Base-by-base conservation (phyloP, 2,113 vertebrate genomes). In the Brachionichthys hirsutus region DNA sequence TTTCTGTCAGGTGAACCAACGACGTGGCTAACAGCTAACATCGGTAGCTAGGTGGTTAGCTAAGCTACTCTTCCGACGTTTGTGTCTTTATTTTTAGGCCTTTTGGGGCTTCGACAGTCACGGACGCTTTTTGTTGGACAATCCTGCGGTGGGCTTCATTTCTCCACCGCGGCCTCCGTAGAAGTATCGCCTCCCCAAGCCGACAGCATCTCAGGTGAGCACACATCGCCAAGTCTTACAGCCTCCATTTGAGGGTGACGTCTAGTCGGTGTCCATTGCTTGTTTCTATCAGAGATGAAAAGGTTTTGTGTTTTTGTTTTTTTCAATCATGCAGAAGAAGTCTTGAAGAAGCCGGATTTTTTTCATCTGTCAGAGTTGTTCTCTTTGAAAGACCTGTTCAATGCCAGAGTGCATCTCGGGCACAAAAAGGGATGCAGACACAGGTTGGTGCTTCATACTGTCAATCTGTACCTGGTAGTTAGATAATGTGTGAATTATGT, bases 371-470 rank as follows among this genome's bases (percentile, higher is more conserved):
- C 92, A 14, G 97, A 99, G 65, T 90, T 99, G 2, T 92, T 95
- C 73, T 90, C 92, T 0, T 2, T 98, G 2, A 92, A 92, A 57
- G 93, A 94, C 13, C 89, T 98, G 16, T 98, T 98, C 9, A 78
- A 97, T 0, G 94, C 97, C 42, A 91, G 94, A 0, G 95, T 98
- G 19, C 97, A 99, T 73, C 90, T 98, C 18, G 97, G 97, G 1
- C 97, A 99, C 75, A 99, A 98, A 46, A 94, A 91, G 1, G 93
- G 92, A 2, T 97, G 95, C 71, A 92, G 97, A 6, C 94, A 98
- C 85, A 92, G 94, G 97, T 97, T 56, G 35, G 80, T 70, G 1
- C 43, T 12, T 45, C 12, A 16, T 44, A 14, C 9, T 9, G 38
- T 2, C 3, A 30, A 10, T 61, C 10, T 41, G 4, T 8, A 42